Evolutionary conservation across 2,113 vertebrate species (phyloP).

Genomic region (Odontesthes bonariensis): DNA sequence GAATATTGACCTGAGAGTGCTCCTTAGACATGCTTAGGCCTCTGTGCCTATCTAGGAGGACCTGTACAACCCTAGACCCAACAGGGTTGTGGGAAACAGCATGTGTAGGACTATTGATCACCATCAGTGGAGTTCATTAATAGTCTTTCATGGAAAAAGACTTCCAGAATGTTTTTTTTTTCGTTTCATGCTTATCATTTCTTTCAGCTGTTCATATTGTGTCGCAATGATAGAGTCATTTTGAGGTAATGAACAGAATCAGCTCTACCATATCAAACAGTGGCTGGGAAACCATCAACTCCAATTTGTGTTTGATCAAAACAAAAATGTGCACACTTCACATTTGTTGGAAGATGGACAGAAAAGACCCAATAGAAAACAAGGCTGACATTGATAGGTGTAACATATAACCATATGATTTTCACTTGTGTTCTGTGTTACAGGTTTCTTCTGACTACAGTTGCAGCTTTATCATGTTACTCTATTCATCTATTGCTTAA

Average conservation of each 20-base stretch:
- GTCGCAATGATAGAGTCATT: background rate
- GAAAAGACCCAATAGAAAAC: background rate
- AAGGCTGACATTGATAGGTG: background rate
- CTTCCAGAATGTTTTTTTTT: background rate
- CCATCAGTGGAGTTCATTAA: background rate
- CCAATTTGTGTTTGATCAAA: background rate
- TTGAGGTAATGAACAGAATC: background rate
- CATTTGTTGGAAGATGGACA: background rate
- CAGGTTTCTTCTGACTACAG: constrained; percentile 92
- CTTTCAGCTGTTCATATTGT: background rate
- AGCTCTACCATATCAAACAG: background rate
- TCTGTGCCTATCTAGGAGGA: constrained; percentile 15
- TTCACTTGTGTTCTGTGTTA: constrained; percentile 11
- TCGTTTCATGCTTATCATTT: background rate
- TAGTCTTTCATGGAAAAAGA: background rate
- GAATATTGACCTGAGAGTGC: constrained; percentile 37
- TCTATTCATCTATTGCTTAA: constrained; percentile 97
- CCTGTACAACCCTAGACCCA: background rate
- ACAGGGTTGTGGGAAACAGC: constrained; percentile 47
- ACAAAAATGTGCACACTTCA: background rate
- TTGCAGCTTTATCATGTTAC: constrained; percentile 92
- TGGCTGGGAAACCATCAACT: background rate
- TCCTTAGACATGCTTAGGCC: background rate
- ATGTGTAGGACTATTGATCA: constrained; percentile 14
- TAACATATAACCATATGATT: background rate